These are phyloP conservation scores for Colossoma macropomum DNA, from an alignment of 2,113 vertebrate species.

Conservation along the genomic window DNA sequence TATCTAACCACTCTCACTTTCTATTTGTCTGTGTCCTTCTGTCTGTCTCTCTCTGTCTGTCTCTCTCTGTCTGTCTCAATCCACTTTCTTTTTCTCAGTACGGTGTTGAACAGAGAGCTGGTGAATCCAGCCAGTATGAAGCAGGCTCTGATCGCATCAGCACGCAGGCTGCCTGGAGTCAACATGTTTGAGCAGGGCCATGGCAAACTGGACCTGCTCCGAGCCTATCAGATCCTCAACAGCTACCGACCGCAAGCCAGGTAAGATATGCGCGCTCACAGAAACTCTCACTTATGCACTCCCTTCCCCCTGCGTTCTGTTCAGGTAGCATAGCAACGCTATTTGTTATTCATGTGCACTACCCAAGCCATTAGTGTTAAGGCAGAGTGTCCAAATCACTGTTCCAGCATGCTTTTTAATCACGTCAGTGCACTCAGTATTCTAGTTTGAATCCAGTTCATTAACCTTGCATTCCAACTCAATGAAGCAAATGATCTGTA, in stretches of 20 bases:
- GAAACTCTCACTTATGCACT: not conserved
- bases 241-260: conserved; percentile 98
- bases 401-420: not conserved
- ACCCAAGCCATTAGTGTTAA: conserved; percentile 17
- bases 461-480: conserved; percentile 15
- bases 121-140: conserved; percentile 99
- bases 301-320: not conserved
- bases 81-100: conserved; percentile 76
- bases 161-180: conserved; percentile 93
- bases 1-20: not conserved
- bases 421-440: not conserved
- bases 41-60: no score
- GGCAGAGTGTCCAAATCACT: not conserved
- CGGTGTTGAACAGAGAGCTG: conserved; percentile 91
- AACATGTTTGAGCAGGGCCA: conserved; percentile 99
- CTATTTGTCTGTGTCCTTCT: no score
- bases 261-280: conserved; percentile 66
- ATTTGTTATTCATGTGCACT: conserved; percentile 19
- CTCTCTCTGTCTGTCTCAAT: not conserved
- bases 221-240: conserved; percentile 96
- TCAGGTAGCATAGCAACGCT: not conserved
- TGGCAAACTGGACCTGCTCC: conserved; percentile 93
- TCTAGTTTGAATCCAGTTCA: not conserved
- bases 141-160: conserved; percentile 95
- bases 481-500: not conserved